Evolutionary conservation across 2,888 invertebrate species (phyloP), one percentile per base, ranked within the genome.

Genomic region (Drosophila peninsularis): DNA sequence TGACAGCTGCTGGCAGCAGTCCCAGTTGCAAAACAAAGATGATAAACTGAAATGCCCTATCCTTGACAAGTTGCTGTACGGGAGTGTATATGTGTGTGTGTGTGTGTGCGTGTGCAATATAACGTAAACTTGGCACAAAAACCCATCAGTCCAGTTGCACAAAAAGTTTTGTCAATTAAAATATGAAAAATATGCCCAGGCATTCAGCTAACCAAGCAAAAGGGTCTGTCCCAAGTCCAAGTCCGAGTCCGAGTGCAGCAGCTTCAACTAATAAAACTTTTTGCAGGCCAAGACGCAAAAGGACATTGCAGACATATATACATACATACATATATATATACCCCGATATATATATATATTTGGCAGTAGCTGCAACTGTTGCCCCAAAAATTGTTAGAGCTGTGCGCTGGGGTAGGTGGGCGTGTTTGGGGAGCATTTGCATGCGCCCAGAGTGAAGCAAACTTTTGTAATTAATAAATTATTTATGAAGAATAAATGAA

Each of bases 91-190:
- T 64, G 37, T 64, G 39, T 68, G 49, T 56, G n/a, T 62, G 36
- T 65, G 39, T 68, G 54, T 57, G 24, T 68, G 60, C 44, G 39
- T 62, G 60, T 27, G 37, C 47, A 60, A 54, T 62, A 77, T 71
- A 79, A 81, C 68, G 75, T 57, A 78, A 84, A 84, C 75, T 80
- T 79, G 69, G 68, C 75, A 82, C 69, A 80, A 83, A 79, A 82
- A 80, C 80, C 84, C 82, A 83, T 82, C 82, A 80, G 77, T 68
- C 75, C 76, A 75, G 72, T 82, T 82, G 82, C 69, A 78, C 77
- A 84, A 85, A 85, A 85, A 85, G 79, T 85, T 85, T 85, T 84
- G 86, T 85, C 84, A 85, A 85, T 86, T 86, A 85, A 86, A 86
- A 86, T 86, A 82, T 85, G 86, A 86, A 80, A 86, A 86, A 85